Evolutionary conservation across 2,113 vertebrate species (phyloP).

Genomic region (Centropristis striata): DNA sequence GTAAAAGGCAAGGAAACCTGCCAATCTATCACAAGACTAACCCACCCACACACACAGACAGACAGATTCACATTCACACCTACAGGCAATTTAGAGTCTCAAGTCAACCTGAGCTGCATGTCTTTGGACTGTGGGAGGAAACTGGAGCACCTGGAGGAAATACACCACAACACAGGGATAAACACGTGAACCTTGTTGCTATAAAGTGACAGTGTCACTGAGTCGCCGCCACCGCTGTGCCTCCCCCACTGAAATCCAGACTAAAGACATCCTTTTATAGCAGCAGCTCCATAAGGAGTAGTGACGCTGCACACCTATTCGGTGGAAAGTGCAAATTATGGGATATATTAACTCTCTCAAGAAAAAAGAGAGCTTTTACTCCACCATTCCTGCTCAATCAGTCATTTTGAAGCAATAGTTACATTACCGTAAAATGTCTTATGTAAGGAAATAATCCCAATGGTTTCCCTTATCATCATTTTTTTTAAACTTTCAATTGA

Average conservation of each 20-base stretch:
- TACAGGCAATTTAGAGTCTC: constrained; percentile 54
- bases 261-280: constrained; percentile 24
- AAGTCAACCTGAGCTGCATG: constrained; percentile 40
- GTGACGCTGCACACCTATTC: constrained; percentile 14
- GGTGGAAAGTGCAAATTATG: constrained; percentile 23
- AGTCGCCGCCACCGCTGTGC: neutral
- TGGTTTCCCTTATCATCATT: neutral
- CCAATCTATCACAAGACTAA: constrained; percentile 48
- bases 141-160: constrained; percentile 37
- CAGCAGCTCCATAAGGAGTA: constrained; percentile 1
- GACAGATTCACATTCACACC: constrained; percentile 34
- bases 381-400: constrained; percentile 11
- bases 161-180: constrained; percentile 25
- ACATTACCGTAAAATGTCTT: neutral
- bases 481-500: neutral
- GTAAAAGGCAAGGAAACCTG: constrained; percentile 24
- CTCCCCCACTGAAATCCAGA: constrained; percentile 22
- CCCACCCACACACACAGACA: constrained; percentile 12
- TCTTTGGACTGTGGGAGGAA: constrained; percentile 43
- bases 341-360: constrained; percentile 5
- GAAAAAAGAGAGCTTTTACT: constrained; percentile 4
- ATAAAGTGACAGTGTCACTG: constrained; percentile 30
- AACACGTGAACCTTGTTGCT: constrained; percentile 20
- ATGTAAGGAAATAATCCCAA: neutral
- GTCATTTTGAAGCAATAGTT: constrained; percentile 6